These are phyloP conservation scores for Callorhinus ursinus DNA, from an alignment of 2,113 vertebrate genomes.

Conservation along the genomic window DNA sequence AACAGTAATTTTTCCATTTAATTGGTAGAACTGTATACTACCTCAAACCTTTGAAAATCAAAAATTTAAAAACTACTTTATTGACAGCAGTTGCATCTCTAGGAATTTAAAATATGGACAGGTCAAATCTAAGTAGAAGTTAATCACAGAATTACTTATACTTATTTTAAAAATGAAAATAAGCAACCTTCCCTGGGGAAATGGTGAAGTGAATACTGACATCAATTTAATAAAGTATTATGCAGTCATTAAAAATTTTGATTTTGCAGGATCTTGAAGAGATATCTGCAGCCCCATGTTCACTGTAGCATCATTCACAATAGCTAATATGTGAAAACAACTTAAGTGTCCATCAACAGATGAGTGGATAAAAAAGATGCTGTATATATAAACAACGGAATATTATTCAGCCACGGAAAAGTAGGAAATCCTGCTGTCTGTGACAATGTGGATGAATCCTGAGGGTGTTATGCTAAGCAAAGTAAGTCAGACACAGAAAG, in stretches of 20 bases:
- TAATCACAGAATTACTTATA: conserved; percentile 45
- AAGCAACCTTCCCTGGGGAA: not conserved
- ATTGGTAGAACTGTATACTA: not conserved
- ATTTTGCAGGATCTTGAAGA: not conserved
- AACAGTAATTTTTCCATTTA: not conserved
- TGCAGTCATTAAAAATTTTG: not conserved
- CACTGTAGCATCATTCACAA: not conserved
- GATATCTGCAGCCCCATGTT: not conserved
- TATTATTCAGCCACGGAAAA: not conserved
- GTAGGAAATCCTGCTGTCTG: not conserved
- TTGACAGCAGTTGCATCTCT: conserved; percentile 34
- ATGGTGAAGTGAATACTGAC: not conserved
- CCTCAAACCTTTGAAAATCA: not conserved
- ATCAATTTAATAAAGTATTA: not conserved
- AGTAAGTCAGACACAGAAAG: not conserved
- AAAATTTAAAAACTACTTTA: not conserved
- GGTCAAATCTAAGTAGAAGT: not conserved
- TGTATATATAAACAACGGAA: not conserved
- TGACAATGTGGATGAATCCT: not conserved
- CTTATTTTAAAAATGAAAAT: conserved; percentile 53
- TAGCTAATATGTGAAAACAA: not conserved
- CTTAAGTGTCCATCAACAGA: not conserved
- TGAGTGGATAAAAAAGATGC: not conserved
- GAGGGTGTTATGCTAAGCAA: not conserved
- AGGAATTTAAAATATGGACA: not conserved